Evolutionary conservation across 2,888 invertebrate genomes (phyloP).

Genomic region (Euclidia mi): DNA sequence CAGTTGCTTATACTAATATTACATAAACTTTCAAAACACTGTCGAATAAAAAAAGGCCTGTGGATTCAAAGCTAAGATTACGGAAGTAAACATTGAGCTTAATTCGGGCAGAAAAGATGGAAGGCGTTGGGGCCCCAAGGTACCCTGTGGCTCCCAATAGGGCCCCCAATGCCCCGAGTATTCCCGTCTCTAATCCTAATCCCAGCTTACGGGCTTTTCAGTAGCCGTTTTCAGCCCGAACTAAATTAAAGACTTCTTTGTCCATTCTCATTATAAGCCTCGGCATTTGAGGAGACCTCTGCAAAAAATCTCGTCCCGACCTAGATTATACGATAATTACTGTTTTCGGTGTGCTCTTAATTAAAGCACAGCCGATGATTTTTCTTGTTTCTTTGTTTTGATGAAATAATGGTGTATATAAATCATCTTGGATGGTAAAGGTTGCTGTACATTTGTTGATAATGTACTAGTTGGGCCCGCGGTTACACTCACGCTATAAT

Average conservation of each 20-base stretch:
- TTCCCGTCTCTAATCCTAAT: constrained; percentile 32
- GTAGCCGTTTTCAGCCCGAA: constrained; percentile 36
- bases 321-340: not conserved
- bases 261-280: not conserved
- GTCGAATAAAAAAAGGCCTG: not conserved
- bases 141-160: not conserved
- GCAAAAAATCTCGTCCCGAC: not conserved
- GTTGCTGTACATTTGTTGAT: too few species aligned
- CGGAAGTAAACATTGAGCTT: constrained; percentile 37
- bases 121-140: not conserved
- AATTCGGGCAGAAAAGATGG: constrained; percentile 36
- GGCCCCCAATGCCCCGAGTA: constrained; percentile 22
- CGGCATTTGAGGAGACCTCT: not conserved
- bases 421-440: too few species aligned
- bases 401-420: too few species aligned
- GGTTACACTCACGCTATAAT: too few species aligned
- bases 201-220: constrained; percentile 34
- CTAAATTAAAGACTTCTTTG: constrained; percentile 45
- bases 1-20: too few species aligned
- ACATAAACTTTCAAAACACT: not conserved
- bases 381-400: too few species aligned
- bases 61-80: constrained; percentile 34
- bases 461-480: too few species aligned
- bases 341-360: not conserved
- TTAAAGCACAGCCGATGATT: too few species aligned